These are phyloP conservation scores for Vanessa atalanta DNA, from an alignment of 1,140 invertebrate genomes.

Conservation along the genomic window DNA sequence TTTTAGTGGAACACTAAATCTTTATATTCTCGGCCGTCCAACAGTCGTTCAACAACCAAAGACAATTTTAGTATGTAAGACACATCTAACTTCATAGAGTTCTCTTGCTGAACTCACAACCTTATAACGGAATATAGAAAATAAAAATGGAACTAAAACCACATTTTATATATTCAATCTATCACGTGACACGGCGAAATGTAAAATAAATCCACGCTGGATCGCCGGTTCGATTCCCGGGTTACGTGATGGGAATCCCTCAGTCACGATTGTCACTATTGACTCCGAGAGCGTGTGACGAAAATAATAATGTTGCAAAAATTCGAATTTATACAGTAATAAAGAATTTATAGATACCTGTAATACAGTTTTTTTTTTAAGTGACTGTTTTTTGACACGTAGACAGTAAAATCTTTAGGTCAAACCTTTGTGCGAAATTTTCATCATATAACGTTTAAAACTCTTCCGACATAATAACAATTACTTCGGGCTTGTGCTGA, in stretches of 20 bases:
- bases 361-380: not conserved
- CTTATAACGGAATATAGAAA: not conserved
- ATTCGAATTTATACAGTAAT: not conserved
- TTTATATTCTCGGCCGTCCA: no score
- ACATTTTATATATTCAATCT: constrained; percentile 20
- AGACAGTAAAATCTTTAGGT: no score
- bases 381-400: not conserved
- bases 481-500: no score
- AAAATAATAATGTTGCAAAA: constrained; percentile 2
- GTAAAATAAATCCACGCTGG: constrained; percentile 15
- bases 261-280: constrained; percentile 12
- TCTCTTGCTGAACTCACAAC: not conserved
- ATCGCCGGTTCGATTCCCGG: constrained; percentile 8
- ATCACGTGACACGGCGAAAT: constrained; percentile 8
- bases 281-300: not conserved
- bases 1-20: no score
- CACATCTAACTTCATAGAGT: no score
- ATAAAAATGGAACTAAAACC: constrained; percentile 7
- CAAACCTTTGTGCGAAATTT: no score
- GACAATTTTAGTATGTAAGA: no score
- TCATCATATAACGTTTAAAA: no score
- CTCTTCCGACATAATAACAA: no score
- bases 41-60: no score
- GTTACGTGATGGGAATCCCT: constrained; percentile 11
- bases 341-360: not conserved